Base-by-base conservation (phyloP, 2,888 invertebrate genomes). In the Aspidapion aeneum region DNA sequence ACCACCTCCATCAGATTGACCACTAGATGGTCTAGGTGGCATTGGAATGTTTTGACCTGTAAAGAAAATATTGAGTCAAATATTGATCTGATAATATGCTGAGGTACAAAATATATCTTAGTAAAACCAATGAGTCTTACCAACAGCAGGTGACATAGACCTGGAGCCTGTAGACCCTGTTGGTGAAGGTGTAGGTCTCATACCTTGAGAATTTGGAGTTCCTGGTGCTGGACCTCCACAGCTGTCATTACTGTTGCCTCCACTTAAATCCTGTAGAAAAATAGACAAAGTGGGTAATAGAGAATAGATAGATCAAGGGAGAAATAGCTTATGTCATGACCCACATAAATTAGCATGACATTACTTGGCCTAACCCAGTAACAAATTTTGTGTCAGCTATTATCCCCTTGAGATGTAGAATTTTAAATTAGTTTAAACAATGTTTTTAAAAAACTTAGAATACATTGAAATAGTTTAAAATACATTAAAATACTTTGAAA, bases 101-200 rank as follows among this genome's bases (percentile, higher is more conserved):
- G n/a, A n/a, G n/a, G n/a, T n/a, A n/a, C 5, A 35, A 35, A 35
- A 35, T 35, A 7, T 35, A 35, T 7, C n/a, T 7, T 35, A 35
- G 35, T 7, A 35, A 35, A 35, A 35, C 3, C 3, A 35, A 35
- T 7, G 35, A 12, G 12, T 35, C 93, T 86, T 79, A 94, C 94
- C 94, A 82, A 95, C 94, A 84, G 96, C 96, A 78, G 97, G 96
- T 82, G 97, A 96, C 93, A 96, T 96, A 83, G 96, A 96, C 84
- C 96, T 90, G 76, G 96, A 96, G 80, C 94, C 93, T 77, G 92
- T 92, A 76, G 93, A 94, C 81, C 94, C 94, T 78, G 94, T 94
- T 75, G 94, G 94, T 78, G 94, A 94, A 74, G 94, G 94, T 79
- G 93, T 94, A 73, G 94, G 94, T 83, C 94, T 90, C 91, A 94